These are phyloP conservation scores for Branchinecta sandiegonensis DNA, from an alignment of 2,888 invertebrate genomes.

Conservation along the genomic window DNA sequence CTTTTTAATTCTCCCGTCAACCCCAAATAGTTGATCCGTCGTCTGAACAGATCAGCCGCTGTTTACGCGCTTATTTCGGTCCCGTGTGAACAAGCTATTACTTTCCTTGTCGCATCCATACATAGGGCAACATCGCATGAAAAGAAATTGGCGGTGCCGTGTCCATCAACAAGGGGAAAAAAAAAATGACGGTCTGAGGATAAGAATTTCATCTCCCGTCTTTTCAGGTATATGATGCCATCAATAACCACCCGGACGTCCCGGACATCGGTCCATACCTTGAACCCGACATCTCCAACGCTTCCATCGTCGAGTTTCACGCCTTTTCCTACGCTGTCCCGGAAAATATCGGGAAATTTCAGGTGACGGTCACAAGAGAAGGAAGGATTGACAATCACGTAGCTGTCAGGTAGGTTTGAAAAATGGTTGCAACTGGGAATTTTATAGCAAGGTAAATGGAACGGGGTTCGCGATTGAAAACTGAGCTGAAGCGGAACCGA, in stretches of 20 bases:
- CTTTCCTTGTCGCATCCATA: background rate
- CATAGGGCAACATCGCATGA: background rate
- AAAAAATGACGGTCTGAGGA: background rate
- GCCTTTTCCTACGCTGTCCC: constrained; percentile 41
- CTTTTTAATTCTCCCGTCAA: too few relatives aligned
- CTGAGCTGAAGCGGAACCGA: too few relatives aligned
- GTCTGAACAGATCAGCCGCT: too few relatives aligned
- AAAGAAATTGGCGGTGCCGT: background rate
- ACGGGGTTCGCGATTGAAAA: too few relatives aligned
- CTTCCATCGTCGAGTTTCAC: constrained; percentile 42
- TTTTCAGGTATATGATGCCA: constrained; percentile 35
- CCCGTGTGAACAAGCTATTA: too few relatives aligned
- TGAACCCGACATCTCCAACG: constrained; percentile 29
- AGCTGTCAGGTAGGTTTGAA: constrained; percentile 35
- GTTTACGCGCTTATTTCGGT: too few relatives aligned
- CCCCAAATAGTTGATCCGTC: too few relatives aligned
- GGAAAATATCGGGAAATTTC: constrained; percentile 40
- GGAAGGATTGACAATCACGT: constrained; percentile 37
- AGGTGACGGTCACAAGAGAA: constrained; percentile 36
- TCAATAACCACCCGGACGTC: constrained; percentile 35
- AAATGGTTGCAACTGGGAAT: background rate
- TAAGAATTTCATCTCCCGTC: background rate
- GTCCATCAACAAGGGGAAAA: background rate
- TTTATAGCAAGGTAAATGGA: too few relatives aligned
- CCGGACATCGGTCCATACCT: constrained; percentile 30